Evolutionary conservation across 2,797 vertebrate genomes (phyloP), one percentile per base, ranked within the genome.

Genomic region (Melanotaenia pygmaea): DNA sequence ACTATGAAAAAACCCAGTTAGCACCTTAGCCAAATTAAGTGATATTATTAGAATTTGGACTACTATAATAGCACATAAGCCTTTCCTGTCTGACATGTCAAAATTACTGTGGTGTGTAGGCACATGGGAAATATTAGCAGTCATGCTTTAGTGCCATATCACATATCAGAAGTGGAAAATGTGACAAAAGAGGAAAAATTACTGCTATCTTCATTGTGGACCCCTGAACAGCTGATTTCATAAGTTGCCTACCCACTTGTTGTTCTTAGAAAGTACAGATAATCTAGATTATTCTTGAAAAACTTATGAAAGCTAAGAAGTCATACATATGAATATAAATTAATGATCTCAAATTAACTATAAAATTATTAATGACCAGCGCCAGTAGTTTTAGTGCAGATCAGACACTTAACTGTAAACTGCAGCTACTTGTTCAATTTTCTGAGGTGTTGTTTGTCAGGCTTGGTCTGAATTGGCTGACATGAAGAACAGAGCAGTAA

Each of bases 111-210:
- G 0, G 0, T 76, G 72, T 63, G 73, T 83, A 22, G 79, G 69
- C 63, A 71, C 14, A 60, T 26, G 22, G 64, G 56, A 73, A 76
- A 68, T 43, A 64, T 60, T 67, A 64, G 61, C 60, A 72, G 59
- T 82, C 67, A 78, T 57, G 1, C 1, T 59, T 66, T 43, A 16
- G 58, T 2, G 2, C 51, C 32, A 45, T 22, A 57, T 16, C 30
- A 76, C 69, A 45, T 64, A 70, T 61, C 3, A 69, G 20, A 11
- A 22, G 20, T 57, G 78, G 84, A 85, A 86, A 82, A 34, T 71
- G 1, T 83, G 76, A 80, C 26, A 26, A 40, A 1, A 38, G 8
- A 35, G n/a, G 11, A 22, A 70, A 2, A 43, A 37, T 30, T 59
- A 40, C 34, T 66, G 43, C 69, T 3, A 30, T 7, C 54, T 75